A percentile compares a stretch with the other conserved stretches of the same genome.
phyloP scores from a whole-genome alignment of 2,888 invertebrate species.

The Mayetiola destructor region DNA sequence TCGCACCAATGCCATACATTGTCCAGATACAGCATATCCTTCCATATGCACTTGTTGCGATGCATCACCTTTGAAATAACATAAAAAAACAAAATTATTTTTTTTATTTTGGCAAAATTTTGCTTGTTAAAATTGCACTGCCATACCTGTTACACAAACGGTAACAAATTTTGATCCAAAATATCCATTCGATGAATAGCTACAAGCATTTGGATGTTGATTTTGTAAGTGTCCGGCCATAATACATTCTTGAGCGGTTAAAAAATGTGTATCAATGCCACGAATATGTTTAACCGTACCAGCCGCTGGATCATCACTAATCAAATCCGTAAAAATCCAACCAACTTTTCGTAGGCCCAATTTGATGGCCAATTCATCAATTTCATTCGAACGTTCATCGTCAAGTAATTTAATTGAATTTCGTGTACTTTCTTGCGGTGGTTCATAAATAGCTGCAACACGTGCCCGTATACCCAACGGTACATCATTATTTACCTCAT shows the following conservation, averaged over 20 bases:
- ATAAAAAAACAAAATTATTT: constrained; percentile 5
- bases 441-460: constrained; percentile 73
- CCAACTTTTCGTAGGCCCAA: constrained; percentile 69
- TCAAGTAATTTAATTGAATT: constrained; percentile 51
- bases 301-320: constrained; percentile 65
- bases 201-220: constrained; percentile 78
- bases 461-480: constrained; percentile 51
- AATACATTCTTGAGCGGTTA: constrained; percentile 96
- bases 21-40: constrained; percentile 97
- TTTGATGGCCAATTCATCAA: constrained; percentile 52
- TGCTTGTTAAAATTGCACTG: no score
- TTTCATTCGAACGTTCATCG: constrained; percentile 40
- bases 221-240: constrained; percentile 92
- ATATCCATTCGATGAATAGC: constrained; percentile 66
- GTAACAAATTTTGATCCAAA: constrained; percentile 98
- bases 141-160: constrained; percentile 81
- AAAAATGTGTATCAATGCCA: constrained; percentile 61
- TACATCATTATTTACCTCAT: constrained; percentile 83
- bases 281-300: constrained; percentile 68
- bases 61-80: constrained; percentile 62
- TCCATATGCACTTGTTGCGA: constrained; percentile 92
- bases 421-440: constrained; percentile 74
- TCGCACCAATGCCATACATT: constrained; percentile 91
- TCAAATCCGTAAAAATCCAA: constrained; percentile 97
- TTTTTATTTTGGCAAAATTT: no score